Base-by-base conservation (phyloP, 2,113 vertebrate genomes). In the Mirza zaza region DNA sequence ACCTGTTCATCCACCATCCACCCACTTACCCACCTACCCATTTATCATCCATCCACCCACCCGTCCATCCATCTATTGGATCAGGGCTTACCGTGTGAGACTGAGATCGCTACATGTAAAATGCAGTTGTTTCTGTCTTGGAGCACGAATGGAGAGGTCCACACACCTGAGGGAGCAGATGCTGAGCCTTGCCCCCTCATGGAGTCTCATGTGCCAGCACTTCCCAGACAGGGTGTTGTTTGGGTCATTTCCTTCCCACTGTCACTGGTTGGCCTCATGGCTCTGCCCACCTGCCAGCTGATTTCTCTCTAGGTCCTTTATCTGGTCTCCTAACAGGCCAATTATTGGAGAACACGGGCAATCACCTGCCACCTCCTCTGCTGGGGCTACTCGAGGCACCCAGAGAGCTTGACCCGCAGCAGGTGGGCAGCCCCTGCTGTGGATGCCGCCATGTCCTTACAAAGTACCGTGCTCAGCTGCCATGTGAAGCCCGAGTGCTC, bases 1-100 rank as follows among this genome's bases (percentile, higher is more conserved):
- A 45, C 3, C 6, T 5, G 27, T 3, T 6, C 11, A 14, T 14
- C 6, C 2, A 45, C 14, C 42, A 77, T 14, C 32, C 45, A 2
- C 25, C 15, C 52, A 55, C 52, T 55, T 18, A 55, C 15, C 52
- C 55, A 55, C 55, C 18, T 20, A 55, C 55, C 55, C 55, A 55
- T 55, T 55, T 55, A 55, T 55, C 73, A 75, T 29, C 25, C 21
- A 15, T 3, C 77, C 3, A n/a, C 12, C 48, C 45, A 6, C 21
- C 21, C 10, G 7, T 20, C 45, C 36, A 7, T n/a, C 39, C 61
- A 7, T 3, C 42, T 9, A 11, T 82, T 17, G 45, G 82, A 67
- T 65, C 20, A 17, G 10, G 21, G 23, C 50, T 55, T 52, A 36
- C 17, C 14, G 4, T 20, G 48, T 50, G 63, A 39, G n/a, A 42